Conservation (phyloP, 1,140 invertebrate species). For the Pantala flavescens region DNA sequence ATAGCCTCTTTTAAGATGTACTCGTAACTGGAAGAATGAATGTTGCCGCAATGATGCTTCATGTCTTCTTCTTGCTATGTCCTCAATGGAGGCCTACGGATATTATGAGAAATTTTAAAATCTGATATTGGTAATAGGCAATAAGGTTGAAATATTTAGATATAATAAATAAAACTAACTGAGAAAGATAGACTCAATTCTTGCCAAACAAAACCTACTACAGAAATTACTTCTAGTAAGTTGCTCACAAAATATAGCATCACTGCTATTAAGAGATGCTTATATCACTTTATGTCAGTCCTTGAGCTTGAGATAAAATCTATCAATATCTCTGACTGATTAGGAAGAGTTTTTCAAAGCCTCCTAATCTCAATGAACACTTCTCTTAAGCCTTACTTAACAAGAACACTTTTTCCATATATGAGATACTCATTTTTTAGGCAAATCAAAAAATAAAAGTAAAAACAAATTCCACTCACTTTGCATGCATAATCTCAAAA, state of each 20-base stretch:
- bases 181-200: not conserved
- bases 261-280: too few relatives aligned
- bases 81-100: conserved; percentile 32
- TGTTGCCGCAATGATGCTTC: conserved; percentile 65
- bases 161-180: not conserved
- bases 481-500: too few relatives aligned
- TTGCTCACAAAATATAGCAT: not conserved
- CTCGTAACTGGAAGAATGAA: conserved; percentile 81
- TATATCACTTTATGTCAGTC: too few relatives aligned
- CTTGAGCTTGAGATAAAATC: too few relatives aligned
- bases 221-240: not conserved
- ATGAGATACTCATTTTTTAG: too few relatives aligned
- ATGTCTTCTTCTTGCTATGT: conserved; percentile 50
- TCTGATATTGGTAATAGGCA: conserved; percentile 8
- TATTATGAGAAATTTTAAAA: conserved; percentile 22
- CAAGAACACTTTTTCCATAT: too few relatives aligned
- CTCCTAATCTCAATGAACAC: too few relatives aligned
- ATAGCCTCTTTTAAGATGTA: conserved; percentile 75
- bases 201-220: not conserved
- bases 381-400: too few relatives aligned
- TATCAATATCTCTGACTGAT: too few relatives aligned
- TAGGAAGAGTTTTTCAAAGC: too few relatives aligned
- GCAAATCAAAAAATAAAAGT: too few relatives aligned
- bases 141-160: conserved; percentile 7
- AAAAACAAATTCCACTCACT: too few relatives aligned